Percentiles rank a stretch among this genome's conserved stretches.
These are phyloP conservation scores for Ptilonorhynchus violaceus DNA, from an alignment of 2,113 vertebrate species.

Conservation along the genomic window DNA sequence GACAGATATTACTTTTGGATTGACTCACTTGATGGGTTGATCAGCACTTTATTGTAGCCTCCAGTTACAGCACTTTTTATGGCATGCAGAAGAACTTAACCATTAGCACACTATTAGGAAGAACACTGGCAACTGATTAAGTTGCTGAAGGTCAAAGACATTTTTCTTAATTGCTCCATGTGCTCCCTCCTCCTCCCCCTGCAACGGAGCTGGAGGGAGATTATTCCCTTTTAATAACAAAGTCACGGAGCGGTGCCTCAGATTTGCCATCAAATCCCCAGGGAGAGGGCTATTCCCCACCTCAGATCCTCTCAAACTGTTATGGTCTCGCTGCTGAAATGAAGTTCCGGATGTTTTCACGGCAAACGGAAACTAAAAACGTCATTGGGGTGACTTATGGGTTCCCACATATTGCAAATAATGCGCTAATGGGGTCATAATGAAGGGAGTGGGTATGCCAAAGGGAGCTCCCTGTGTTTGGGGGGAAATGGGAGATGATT, in stretches of 20 bases:
- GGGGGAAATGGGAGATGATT: not conserved
- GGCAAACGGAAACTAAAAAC: not conserved
- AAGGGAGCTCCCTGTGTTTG: not conserved
- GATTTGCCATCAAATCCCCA: not conserved
- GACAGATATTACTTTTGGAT: slow-evolving; percentile 66
- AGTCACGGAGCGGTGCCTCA: not conserved
- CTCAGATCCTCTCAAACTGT: not conserved
- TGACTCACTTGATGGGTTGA: slow-evolving; percentile 67
- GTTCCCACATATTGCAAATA: not conserved
- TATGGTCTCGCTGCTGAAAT: not conserved
- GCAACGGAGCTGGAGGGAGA: not conserved
- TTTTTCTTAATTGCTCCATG: slow-evolving; percentile 59
- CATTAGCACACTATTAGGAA: slow-evolving; percentile 57
- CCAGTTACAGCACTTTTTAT: slow-evolving; percentile 62
- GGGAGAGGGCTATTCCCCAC: not conserved
- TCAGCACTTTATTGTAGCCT: slow-evolving; percentile 66
- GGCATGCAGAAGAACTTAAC: slow-evolving; percentile 61
- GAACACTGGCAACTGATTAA: slow-evolving; percentile 53
- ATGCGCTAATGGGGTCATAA: not conserved
- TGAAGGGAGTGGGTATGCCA: not conserved
- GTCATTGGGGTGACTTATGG: not conserved
- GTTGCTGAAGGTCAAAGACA: slow-evolving; percentile 60
- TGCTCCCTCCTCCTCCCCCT: slow-evolving; percentile 1
- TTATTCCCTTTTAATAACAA: slow-evolving; percentile 5
- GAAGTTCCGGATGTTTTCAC: not conserved